These are phyloP conservation scores for Steinernema carpocapsae DNA, from an alignment of 2,888 invertebrate genomes.

Conservation along the genomic window DNA sequence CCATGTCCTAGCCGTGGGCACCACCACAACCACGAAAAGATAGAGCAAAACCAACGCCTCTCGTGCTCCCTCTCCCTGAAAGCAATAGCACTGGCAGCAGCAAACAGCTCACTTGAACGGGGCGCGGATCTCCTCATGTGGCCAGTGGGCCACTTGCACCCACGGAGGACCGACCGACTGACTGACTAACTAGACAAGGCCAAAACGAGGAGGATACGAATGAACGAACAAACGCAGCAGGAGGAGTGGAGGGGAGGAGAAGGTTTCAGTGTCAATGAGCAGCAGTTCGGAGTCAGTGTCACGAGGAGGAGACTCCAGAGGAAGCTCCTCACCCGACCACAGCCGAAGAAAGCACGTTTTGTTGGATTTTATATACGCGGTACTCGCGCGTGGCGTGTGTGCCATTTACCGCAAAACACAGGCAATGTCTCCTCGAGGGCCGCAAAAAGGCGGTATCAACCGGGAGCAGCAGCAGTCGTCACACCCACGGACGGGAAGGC, in stretches of 20 bases:
- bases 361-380: not conserved
- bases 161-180: not conserved
- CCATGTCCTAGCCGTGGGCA: not conserved
- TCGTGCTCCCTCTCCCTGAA: constrained; percentile 5
- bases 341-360: constrained; percentile 1
- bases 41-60: constrained; percentile 26
- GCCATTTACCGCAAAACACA: constrained; percentile 21
- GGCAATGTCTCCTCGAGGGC: not conserved
- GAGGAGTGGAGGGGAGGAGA: not conserved
- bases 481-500: constrained; percentile 5
- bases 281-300: not conserved
- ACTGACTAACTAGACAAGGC: constrained; percentile 25
- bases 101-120: constrained; percentile 17
- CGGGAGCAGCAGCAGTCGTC: not conserved
- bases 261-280: not conserved
- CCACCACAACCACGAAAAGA: no score
- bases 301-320: not conserved
- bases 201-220: not conserved
- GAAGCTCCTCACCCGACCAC: not conserved
- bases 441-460: constrained; percentile 26
- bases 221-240: not conserved
- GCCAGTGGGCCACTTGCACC: not conserved
- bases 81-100: not conserved
- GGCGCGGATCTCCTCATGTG: not conserved
- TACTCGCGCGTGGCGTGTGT: constrained; percentile 9